Base-by-base conservation (phyloP, 2,888 invertebrate species). In the Epirrhoe tristata region DNA sequence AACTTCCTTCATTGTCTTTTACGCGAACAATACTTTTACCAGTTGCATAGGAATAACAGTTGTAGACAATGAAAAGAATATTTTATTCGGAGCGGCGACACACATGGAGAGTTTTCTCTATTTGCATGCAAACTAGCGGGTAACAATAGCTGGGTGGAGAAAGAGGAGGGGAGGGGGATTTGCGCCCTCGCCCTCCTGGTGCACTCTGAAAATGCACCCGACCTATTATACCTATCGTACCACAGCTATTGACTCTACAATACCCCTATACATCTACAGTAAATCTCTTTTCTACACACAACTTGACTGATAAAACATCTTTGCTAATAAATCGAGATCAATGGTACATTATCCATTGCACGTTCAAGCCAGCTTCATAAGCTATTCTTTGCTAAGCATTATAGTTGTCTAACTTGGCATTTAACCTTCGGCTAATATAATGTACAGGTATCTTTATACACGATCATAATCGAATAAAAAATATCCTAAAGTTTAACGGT, bases 41-140 rank as follows among this genome's bases (percentile, higher is more conserved):
- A 86, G 82, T 87, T 85, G 84, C 83, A 81, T 80, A 85, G 86
- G 83, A 83, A 87, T 84, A 87, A 85, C 82, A 78, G 80, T 71
- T 79, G 80, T 81, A 86, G 86, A 88, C 86, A 89, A 88, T 89
- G 88, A 88, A 87, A 88, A 86, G 70, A 88, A 89, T 89, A 89
- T 89, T 90, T 89, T 90, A 91, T 91, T 89, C 81, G 84, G 86
- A 87, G 84, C 82, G 81, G 82, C 86, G 88, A 87, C 89, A 90
- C 84, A 90, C 87, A 88, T 87, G 86, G 83, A 86, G 84, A 88
- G 84, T 89, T 88, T 89, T 88, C 86, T 87, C 84, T 88, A 86
- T 90, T 90, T 91, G 87, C 87, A 90, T 89, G 86, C 88, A 88
- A 91, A 90, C 86, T 87, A 88, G 84, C 81, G 85, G 82, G 82